A percentile compares a stretch with the other conserved stretches of the same genome.
phyloP scores from a whole-genome alignment of 2,888 invertebrate genomes.

The Cerastis leucographa region DNA sequence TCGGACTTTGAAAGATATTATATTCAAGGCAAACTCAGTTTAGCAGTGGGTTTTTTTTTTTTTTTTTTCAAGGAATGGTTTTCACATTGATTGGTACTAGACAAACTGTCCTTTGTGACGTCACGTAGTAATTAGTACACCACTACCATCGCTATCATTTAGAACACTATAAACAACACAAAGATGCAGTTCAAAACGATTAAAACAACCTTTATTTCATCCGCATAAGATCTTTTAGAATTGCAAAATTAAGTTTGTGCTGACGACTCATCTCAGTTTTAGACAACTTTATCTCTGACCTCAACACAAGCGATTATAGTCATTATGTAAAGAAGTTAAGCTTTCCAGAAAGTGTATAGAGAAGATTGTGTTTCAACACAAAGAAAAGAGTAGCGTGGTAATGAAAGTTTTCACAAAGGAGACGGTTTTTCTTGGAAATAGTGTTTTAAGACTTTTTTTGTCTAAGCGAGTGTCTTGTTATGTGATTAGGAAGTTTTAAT shows the following conservation, averaged over 20 bases:
- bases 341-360: not conserved
- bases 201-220: not conserved
- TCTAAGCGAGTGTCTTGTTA: slow-evolving; percentile 20
- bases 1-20: too few relatives aligned
- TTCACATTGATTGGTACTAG: not conserved
- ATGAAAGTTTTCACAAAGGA: slow-evolving; percentile 60
- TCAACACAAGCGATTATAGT: slow-evolving; percentile 15
- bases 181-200: slow-evolving; percentile 2
- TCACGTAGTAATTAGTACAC: slow-evolving; percentile 55
- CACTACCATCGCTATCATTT: slow-evolving; percentile 27
- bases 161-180: slow-evolving; percentile 38
- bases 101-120: not conserved
- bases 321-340: not conserved
- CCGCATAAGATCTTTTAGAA: not conserved
- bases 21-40: too few relatives aligned
- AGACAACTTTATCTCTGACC: slow-evolving; percentile 25
- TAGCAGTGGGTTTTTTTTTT: too few relatives aligned
- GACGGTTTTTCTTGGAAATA: slow-evolving; percentile 42
- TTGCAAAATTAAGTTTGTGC: slow-evolving; percentile 52
- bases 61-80: not conserved
- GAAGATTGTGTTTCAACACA: slow-evolving; percentile 32
- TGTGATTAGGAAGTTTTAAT: slow-evolving; percentile 28
- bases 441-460: slow-evolving; percentile 38
- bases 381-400: slow-evolving; percentile 49
- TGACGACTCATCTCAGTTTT: slow-evolving; percentile 41